phyloP scores from a whole-genome alignment of 2,113 vertebrate species.

The Eolophus roseicapilla region DNA sequence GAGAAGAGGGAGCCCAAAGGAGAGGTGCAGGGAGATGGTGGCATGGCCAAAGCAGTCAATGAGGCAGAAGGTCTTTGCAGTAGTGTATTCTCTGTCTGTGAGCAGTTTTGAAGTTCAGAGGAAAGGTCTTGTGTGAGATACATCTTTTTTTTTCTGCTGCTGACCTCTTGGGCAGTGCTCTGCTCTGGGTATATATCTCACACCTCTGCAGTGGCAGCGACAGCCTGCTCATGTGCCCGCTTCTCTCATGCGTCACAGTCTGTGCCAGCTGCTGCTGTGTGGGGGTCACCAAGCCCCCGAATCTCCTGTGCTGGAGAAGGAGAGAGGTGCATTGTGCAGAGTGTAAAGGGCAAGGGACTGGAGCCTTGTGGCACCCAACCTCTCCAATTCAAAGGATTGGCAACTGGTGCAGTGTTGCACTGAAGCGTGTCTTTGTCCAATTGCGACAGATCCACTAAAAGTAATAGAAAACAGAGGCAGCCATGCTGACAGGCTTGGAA shows the following conservation, averaged over 20 bases:
- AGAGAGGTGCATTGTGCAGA: rapidly evolving
- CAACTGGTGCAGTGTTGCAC: rapidly evolving
- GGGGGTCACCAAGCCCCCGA: rapidly evolving
- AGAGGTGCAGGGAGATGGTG: rapidly evolving
- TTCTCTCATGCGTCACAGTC: background rate
- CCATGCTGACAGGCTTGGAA: background rate
- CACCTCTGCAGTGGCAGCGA: background rate
- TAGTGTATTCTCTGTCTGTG: no score
- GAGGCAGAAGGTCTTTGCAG: background rate
- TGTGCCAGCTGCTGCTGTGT: background rate
- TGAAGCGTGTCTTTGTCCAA: rapidly evolving
- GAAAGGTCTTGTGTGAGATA: background rate
- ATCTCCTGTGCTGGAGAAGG: background rate
- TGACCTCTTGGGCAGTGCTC: rapidly evolving
- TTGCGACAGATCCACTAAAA: background rate
- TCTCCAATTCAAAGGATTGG: background rate
- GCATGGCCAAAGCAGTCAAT: rapidly evolving
- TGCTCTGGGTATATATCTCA: background rate
- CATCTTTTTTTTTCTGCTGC: background rate
- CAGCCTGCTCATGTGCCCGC: rapidly evolving
- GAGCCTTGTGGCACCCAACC: background rate
- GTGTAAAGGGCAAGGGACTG: background rate
- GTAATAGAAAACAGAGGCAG: background rate
- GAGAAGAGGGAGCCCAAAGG: background rate
- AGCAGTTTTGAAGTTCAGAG: background rate